Percentiles rank a stretch among this genome's conserved stretches.
Evolutionary conservation across 1,140 invertebrate species (phyloP).

Genomic region (Centruroides vittatus): DNA sequence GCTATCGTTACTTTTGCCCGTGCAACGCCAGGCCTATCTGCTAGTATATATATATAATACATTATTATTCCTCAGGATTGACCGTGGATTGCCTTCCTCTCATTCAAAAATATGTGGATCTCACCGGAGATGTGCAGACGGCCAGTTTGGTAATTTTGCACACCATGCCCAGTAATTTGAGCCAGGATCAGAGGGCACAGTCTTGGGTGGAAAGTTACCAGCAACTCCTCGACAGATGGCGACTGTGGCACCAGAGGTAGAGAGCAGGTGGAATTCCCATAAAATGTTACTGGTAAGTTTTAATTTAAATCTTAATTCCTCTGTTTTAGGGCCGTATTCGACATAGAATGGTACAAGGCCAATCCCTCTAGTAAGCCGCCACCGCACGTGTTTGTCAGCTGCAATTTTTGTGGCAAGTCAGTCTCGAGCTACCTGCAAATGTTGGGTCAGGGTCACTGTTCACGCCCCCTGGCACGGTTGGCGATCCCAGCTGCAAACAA

Average conservation of each 20-base stretch:
- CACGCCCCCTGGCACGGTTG: too few species aligned
- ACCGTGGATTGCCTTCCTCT: constrained; percentile 43
- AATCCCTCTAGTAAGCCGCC: constrained; percentile 45
- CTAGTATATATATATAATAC: not conserved
- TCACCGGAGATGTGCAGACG: constrained; percentile 83
- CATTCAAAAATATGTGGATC: constrained; percentile 75
- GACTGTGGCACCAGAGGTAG: constrained; percentile 55
- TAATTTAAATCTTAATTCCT: not conserved
- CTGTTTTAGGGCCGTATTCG: constrained; percentile 47
- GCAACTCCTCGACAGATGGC: constrained; percentile 58
- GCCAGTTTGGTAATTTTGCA: constrained; percentile 63
- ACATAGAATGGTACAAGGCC: constrained; percentile 49
- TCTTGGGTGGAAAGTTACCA: constrained; percentile 63
- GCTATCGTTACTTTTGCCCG: too few species aligned
- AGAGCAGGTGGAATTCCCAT: not conserved
- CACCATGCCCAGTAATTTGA: constrained; percentile 46
- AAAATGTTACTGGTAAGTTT: too few species aligned
- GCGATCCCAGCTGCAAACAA: too few species aligned
- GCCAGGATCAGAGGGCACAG: constrained; percentile 41
- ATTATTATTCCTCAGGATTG: constrained; percentile 7
- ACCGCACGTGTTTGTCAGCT: constrained; percentile 72
- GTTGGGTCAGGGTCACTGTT: too few species aligned
- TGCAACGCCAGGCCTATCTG: too few species aligned
- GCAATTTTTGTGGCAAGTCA: constrained; percentile 88
- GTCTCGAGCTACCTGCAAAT: constrained; percentile 48